Percentiles rank a stretch among this genome's conserved stretches.
Evolutionary conservation across 2,113 vertebrate species (phyloP).

Genomic region (Macroglossus sobrinus): DNA sequence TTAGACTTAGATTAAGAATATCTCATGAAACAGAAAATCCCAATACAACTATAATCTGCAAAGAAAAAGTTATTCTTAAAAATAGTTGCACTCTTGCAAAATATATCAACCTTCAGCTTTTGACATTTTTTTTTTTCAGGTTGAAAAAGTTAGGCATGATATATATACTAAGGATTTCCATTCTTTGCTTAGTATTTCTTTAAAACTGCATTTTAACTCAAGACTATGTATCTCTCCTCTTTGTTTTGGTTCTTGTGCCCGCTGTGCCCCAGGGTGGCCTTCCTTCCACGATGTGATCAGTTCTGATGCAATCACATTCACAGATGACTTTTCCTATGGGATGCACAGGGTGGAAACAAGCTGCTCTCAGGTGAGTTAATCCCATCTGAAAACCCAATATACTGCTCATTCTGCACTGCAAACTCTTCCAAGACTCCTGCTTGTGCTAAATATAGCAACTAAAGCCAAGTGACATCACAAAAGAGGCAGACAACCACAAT

Average conservation of each 20-base stretch:
- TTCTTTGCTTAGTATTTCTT: background rate
- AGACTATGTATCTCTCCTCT: background rate
- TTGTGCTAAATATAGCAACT: background rate
- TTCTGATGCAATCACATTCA: conserved; percentile 83
- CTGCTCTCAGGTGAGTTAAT: conserved; percentile 92
- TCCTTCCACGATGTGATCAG: conserved; percentile 93
- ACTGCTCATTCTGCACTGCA: background rate
- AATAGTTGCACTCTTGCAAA: background rate
- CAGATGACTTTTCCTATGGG: conserved; percentile 93
- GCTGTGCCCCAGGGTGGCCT: conserved; percentile 91
- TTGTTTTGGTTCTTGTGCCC: background rate
- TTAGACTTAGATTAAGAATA: too few species aligned
- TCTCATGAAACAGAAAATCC: background rate
- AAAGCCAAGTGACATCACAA: conserved; percentile 37
- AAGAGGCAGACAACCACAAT: conserved; percentile 17
- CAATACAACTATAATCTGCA: background rate
- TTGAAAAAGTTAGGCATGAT: conserved; percentile 7
- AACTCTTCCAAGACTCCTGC: conserved; percentile 49
- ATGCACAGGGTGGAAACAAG: conserved; percentile 95
- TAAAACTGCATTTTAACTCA: conserved; percentile 22
- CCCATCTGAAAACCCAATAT: conserved; percentile 38
- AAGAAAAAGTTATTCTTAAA: conserved; percentile 15
- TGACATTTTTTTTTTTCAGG: background rate
- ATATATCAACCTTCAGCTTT: background rate
- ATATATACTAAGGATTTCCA: background rate